phyloP scores from a whole-genome alignment of 1,140 invertebrate genomes.

The Cotesia typhae region DNA sequence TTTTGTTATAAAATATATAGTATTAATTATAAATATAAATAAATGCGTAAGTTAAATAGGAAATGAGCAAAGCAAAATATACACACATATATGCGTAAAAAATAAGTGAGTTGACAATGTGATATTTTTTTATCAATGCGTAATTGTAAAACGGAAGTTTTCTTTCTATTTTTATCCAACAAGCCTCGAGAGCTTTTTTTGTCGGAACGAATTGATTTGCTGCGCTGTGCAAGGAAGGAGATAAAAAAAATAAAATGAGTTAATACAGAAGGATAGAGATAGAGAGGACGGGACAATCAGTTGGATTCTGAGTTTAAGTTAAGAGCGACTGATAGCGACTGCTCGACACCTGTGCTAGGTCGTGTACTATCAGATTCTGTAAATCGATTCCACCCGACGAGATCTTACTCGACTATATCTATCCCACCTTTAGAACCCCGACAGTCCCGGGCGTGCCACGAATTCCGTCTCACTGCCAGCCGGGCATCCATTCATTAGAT shows the following conservation, averaged over 20 bases:
- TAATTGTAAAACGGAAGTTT: not conserved
- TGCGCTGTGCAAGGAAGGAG: not conserved
- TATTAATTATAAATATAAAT: too few relatives aligned
- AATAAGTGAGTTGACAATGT: too few relatives aligned
- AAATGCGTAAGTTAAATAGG: too few relatives aligned
- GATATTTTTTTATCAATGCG: too few relatives aligned
- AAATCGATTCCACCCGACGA: conserved; percentile 3
- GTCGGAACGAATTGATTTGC: not conserved
- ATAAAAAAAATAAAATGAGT: not conserved
- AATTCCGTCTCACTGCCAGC: conserved; percentile 12
- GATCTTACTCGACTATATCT: not conserved
- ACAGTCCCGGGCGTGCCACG: conserved; percentile 8
- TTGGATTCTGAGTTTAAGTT: not conserved
- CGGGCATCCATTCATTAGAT: not conserved
- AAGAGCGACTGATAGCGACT: not conserved
- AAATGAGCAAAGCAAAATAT: too few relatives aligned
- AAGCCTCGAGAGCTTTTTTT: not conserved
- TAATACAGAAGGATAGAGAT: not conserved
- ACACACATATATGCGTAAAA: too few relatives aligned
- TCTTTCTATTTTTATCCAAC: conserved; percentile 5
- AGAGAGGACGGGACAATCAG: not conserved
- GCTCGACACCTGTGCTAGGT: conserved; percentile 21
- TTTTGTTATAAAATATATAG: too few relatives aligned
- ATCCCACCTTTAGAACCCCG: too few relatives aligned
- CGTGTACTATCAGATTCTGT: conserved; percentile 11